Evolutionary conservation across 2,888 invertebrate species (phyloP), one percentile per base, ranked within the genome.

Genomic region (Acleris laterana): DNA sequence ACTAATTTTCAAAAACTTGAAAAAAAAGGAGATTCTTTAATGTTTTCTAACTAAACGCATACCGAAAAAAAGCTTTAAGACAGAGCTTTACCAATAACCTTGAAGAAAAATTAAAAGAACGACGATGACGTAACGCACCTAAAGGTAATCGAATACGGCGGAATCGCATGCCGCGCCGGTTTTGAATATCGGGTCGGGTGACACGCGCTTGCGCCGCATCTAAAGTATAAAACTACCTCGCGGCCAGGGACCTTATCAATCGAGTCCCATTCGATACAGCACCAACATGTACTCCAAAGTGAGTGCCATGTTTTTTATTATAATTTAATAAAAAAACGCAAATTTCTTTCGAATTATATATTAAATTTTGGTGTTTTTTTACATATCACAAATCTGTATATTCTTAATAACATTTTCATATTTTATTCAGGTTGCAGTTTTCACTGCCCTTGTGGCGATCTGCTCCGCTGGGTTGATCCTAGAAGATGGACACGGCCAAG

Each of bases 241-340:
- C 79, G 77, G 74, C 76, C 72, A 70, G 77, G 76, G 73, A 78
- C 80, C 76, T 79, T 84, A 90, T 84, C 92, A 93, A 87, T 87
- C 82, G 84, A 81, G 80, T 77, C 77, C 82, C 77, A 77, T 82
- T 82, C 84, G 81, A 76, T 77, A 79, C 74, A 80, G 73, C 77
- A 84, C 77, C 88, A 89, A 83, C 84, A 93, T 93, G 93, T 89
- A 83, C 80, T 81, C 83, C 71, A 88, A 89, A 91, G 92, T 93
- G 77, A 90, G 90, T 57, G 48, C 0, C 19, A 20, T 20, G 16
- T 25, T 1, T 7, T 13, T 19, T 17, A 17, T n/a, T n/a, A 20
- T 20, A 49, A 11, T 20, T 49, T 49, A 13, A 11, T 3, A 56
- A 50, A 38, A n/a, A n/a, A n/a, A n/a, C n/a, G n/a, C n/a, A n/a